A percentile compares a stretch with the other conserved stretches of the same genome.
These are phyloP conservation scores for Scaptodrosophila lebanonensis DNA, from an alignment of 1,140 invertebrate genomes.

Conservation along the genomic window DNA sequence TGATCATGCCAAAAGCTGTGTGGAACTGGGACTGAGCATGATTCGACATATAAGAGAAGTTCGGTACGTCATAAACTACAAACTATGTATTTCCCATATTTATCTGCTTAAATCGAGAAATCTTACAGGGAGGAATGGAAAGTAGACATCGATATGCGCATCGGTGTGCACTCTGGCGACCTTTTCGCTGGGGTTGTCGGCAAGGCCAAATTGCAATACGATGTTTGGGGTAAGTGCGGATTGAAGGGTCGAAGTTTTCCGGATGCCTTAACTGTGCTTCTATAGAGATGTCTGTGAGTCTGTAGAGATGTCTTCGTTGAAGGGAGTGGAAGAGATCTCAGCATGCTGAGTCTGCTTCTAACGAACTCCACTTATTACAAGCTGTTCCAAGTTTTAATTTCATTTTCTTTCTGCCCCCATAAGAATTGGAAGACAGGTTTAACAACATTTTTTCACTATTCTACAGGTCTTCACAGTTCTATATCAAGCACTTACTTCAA, in stretches of 20 bases:
- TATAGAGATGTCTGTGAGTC: no score
- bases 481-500: neutral
- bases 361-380: no score
- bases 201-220: conserved; percentile 95
- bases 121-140: conserved; percentile 82
- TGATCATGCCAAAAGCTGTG: conserved; percentile 91
- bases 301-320: no score
- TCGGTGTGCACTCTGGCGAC: conserved; percentile 94
- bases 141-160: conserved; percentile 95
- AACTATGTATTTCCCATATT: neutral
- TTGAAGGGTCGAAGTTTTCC: no score
- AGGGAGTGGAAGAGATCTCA: no score
- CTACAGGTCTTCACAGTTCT: no score
- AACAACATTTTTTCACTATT: no score
- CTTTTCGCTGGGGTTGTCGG: conserved; percentile 94
- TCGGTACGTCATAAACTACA: conserved; percentile 68
- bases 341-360: no score
- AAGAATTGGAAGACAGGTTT: no score
- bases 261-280: no score
- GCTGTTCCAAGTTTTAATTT: no score
- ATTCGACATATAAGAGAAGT: conserved; percentile 90
- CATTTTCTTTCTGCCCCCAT: no score
- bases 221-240: conserved; percentile 90
- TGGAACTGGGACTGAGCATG: conserved; percentile 92
- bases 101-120: neutral